Conservation (phyloP, 1,140 invertebrate species). For the Lucilia sericata region DNA sequence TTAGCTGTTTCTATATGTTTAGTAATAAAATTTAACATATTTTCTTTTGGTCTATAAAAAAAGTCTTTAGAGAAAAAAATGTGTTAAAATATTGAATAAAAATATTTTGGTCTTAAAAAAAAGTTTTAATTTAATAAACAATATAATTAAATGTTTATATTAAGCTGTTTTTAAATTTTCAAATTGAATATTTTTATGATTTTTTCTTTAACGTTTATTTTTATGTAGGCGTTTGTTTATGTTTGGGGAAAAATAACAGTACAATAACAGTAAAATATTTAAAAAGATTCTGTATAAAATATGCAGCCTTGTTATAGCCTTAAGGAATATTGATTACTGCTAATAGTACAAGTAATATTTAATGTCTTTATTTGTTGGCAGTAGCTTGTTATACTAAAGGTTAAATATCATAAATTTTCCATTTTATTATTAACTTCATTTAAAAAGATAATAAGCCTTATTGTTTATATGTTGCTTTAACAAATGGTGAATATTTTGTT, state of each 20-base stretch:
- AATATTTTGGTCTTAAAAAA: not conserved
- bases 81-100: not conserved
- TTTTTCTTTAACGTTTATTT: not conserved
- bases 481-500: not conserved
- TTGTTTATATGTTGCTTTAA: not conserved
- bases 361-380: slow-evolving; percentile 31
- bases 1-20: not conserved
- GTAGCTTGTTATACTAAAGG: not conserved
- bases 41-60: not conserved
- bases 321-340: slow-evolving; percentile 23
- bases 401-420: slow-evolving; percentile 19
- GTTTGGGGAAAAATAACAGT: no score
- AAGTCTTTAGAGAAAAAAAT: not conserved
- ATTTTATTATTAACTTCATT: not conserved
- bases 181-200: not conserved
- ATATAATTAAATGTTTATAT: not conserved
- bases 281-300: not conserved
- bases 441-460: not conserved
- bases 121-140: not conserved
- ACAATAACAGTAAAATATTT: no score
- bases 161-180: not conserved
- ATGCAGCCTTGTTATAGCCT: not conserved
- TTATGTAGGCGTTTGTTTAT: not conserved
- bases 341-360: slow-evolving; percentile 1
- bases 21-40: not conserved